Base-by-base conservation (phyloP, 2,797 vertebrate genomes). In the Melopsittacus undulatus region DNA sequence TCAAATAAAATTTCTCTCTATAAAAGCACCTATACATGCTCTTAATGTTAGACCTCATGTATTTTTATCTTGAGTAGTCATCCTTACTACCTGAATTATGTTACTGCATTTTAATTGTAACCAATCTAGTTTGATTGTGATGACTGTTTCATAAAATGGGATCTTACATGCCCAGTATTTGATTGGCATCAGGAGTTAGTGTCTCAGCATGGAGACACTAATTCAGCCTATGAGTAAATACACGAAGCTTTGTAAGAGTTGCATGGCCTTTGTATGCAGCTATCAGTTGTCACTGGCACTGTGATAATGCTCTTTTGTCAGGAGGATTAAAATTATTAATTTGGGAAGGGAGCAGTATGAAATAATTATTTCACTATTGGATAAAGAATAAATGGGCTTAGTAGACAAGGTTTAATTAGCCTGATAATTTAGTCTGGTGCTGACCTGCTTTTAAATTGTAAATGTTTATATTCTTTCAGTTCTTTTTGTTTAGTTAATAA, bases 231-330 rank as follows among this genome's bases (percentile, higher is more conserved):
- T 7, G 52, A 57, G n/a, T 46, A 52, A 52, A 61, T 22, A 40
- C 8, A 2, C 7, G 27, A 30, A 32, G 15, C 56, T 24, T 23
- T 27, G 6, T 32, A 4, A 18, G n/a, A 54, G 83, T 29, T 40
- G 36, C 1, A 0, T 9, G 34, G 56, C 20, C 0, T 2, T 27
- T 57, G 23, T 14, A 3, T 3, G 51, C 19, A 26, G 61, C 24
- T 42, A 2, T 42, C 32, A 1, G 10, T 42, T 40, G 76, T 57
- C 56, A 12, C 57, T 13, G 61, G 27, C 38, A 26, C 68, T 0
- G 3, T 40, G 62, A 46, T 66, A 49, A 73, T 20, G 27, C 21
- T 48, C 8, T 43, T 62, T 32, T 70, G 20, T 87, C 38, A 19
- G 1, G 11, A 43, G 77, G 51, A 29, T 69, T 52, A 61, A 54